Conservation (phyloP, 2,888 invertebrate genomes). For the Magallana nippona region DNA sequence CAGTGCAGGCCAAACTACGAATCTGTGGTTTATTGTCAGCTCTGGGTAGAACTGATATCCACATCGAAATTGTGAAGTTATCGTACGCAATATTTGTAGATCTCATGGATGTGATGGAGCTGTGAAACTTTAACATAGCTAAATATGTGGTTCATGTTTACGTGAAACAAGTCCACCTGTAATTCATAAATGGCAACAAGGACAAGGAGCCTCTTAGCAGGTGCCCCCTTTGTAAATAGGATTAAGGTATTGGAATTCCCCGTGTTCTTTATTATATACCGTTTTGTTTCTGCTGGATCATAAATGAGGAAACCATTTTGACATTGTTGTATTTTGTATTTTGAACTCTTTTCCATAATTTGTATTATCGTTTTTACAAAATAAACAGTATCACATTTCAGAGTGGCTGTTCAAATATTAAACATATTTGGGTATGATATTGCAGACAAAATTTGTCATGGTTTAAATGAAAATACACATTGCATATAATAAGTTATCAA, state of each 20-base stretch:
- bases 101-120: slow-evolving; percentile 62
- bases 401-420: slow-evolving; percentile 15
- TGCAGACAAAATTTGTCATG: background rate
- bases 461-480: background rate
- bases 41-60: slow-evolving; percentile 61
- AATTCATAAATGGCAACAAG: background rate
- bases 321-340: slow-evolving; percentile 30
- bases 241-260: background rate
- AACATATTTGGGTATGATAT: background rate
- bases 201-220: background rate
- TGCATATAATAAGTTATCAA: background rate
- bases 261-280: background rate
- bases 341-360: background rate
- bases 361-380: slow-evolving; percentile 25
- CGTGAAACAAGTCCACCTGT: background rate
- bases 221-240: no score
- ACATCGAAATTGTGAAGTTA: slow-evolving; percentile 60
- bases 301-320: slow-evolving; percentile 12
- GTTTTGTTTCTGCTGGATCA: slow-evolving; percentile 11
- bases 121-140: background rate
- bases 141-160: background rate
- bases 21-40: slow-evolving; percentile 55
- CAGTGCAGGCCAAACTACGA: slow-evolving; percentile 47
- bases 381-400: slow-evolving; percentile 21
- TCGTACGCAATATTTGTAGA: slow-evolving; percentile 65